Evolutionary conservation across 2,113 vertebrate species (phyloP).

Genomic region (Oriolus oriolus): DNA sequence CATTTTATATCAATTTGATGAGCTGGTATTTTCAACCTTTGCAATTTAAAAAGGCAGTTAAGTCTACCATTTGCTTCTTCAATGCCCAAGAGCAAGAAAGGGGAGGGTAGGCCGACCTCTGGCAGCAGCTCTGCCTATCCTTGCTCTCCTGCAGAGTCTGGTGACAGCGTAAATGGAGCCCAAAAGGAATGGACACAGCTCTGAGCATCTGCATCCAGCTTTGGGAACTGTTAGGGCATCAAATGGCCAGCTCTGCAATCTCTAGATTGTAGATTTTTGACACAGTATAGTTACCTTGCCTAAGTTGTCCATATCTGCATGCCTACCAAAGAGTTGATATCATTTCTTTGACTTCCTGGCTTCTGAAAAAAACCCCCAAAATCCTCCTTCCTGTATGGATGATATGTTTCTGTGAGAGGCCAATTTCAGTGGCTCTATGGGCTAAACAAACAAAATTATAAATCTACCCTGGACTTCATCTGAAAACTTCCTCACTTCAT

Average conservation of each 20-base stretch:
- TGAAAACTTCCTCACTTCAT: neutral
- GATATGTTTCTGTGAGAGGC: neutral
- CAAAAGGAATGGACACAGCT: neutral
- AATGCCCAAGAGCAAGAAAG: neutral
- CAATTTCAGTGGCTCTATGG: neutral
- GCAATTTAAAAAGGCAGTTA: neutral
- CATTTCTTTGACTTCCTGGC: neutral
- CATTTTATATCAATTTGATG: neutral
- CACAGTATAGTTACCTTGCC: neutral
- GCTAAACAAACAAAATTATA: neutral
- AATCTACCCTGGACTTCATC: neutral
- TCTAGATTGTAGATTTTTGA: neutral
- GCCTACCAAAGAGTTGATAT: neutral
- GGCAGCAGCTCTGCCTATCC: neutral
- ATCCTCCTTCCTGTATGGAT: neutral
- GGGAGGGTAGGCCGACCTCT: neutral
- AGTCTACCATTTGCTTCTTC: neutral
- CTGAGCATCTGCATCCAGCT: neutral
- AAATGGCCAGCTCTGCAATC: neutral
- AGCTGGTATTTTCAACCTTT: neutral
- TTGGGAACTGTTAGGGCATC: neutral
- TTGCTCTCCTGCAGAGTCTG: neutral
- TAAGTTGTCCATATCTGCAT: neutral
- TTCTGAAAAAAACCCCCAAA: neutral
- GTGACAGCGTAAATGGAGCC: rapidly evolving